Evolutionary conservation across 1,140 invertebrate genomes (phyloP), one percentile per base, ranked within the genome.

Genomic region (Myzus persicae): DNA sequence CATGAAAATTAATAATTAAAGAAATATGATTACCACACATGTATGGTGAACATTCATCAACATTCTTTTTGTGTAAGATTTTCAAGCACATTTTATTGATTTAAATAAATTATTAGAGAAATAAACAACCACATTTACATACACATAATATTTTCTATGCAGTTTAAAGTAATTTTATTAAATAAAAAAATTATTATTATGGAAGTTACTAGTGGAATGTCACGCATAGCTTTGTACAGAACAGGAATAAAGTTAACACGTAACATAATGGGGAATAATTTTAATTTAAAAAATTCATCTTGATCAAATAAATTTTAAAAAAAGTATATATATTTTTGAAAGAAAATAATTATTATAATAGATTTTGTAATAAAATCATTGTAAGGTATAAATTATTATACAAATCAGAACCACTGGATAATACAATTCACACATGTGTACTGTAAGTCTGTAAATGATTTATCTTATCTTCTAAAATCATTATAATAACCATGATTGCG

Each of bases 401-500:
- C 3, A 40, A 85, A 5, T 44, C 11, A 44, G 14, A 85, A 85
- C n/a, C 59, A 1, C 59, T 76, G n/a, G 11, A 67, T 67, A 76
- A 76, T n/a, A 76, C 14, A 76, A 20, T 76, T 76, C 5, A n/a
- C 31, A 76, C n/a, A 76, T 82, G 20, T 38, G 9, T 9, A 24
- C 36, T 82, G 76, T 38, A 82, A 82, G 38, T 8, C 36, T 82
- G 76, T 38, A 82, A 82, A 82, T 8, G 24, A 54, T 38, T 51
- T 89, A 11, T 31, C 20, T 82, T 82, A 91, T 91, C 90, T 91
- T 48, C 67, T 91, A 38, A 31, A 42, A n/a, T 81, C 14, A 67
- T 90, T 67, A 46, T n/a, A 81, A 22, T 92, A 48, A 84, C 38
- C 44, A 92, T 84, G 20, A 42, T 26, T 14, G 14, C 2, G 2